Conservation (phyloP, 1,140 invertebrate genomes). For the Hirudo medicinalis region DNA sequence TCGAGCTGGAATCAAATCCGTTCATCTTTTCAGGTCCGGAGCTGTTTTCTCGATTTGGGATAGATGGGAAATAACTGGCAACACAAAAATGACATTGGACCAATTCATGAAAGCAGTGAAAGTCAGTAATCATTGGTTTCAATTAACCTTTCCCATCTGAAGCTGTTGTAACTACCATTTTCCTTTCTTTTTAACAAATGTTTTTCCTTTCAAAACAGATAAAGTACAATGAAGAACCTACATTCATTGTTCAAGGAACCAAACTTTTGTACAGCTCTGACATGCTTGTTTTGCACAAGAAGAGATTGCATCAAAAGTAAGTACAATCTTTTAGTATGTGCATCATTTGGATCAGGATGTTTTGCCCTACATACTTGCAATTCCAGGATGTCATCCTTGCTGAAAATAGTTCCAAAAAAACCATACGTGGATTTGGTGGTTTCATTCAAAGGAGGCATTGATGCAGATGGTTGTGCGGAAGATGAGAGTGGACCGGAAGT, state of each 20-base stretch:
- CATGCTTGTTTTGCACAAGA: conserved; percentile 34
- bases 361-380: background rate
- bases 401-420: conserved; percentile 29
- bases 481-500: conserved; percentile 34
- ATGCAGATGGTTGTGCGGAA: conserved; percentile 23
- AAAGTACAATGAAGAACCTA: conserved; percentile 31
- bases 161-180: background rate
- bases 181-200: too few species aligned
- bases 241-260: conserved; percentile 34
- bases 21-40: conserved; percentile 30
- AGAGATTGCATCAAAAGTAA: conserved; percentile 36
- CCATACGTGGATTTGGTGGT: conserved; percentile 37
- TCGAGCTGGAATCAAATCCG: conserved; percentile 4
- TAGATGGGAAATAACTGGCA: conserved; percentile 36
- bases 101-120: conserved; percentile 37
- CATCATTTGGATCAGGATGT: background rate
- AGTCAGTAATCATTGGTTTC: conserved; percentile 25
- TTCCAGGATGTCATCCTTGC: conserved; percentile 29
- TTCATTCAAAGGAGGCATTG: conserved; percentile 27
- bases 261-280: conserved; percentile 40
- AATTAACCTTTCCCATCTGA: background rate
- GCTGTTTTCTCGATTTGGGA: conserved; percentile 38
- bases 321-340: conserved; percentile 32
- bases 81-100: conserved; percentile 34
- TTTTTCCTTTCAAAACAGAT: conserved; percentile 27